Evolutionary conservation across 2,888 invertebrate genomes (phyloP).

Genomic region (Liopterus haemorrhoidalis): DNA sequence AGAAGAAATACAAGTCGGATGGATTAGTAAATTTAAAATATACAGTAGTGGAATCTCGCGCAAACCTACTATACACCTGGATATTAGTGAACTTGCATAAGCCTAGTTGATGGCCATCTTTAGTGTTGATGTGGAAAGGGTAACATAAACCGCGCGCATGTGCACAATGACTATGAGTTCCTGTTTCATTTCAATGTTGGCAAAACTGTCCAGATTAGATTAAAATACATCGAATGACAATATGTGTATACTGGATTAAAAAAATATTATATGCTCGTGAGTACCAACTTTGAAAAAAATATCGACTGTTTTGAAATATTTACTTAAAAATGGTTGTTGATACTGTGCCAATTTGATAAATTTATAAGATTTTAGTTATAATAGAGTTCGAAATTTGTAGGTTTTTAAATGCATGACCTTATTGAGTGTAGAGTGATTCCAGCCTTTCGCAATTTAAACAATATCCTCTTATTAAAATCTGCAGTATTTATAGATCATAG

Average conservation of each 20-base stretch:
- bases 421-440: too few species aligned
- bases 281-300: conserved; percentile 5
- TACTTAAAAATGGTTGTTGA: conserved; percentile 20
- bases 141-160: not conserved
- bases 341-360: conserved; percentile 16
- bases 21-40: conserved; percentile 83
- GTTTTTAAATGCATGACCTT: too few species aligned
- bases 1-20: conserved; percentile 75
- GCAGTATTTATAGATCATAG: too few species aligned
- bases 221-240: conserved; percentile 20
- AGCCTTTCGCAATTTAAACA: too few species aligned
- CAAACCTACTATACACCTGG: conserved; percentile 76
- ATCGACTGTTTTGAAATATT: conserved; percentile 10
- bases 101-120: conserved; percentile 63
- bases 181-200: conserved; percentile 11
- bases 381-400: too few species aligned
- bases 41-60: conserved; percentile 59
- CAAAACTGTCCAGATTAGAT: conserved; percentile 12
- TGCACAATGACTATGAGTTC: not conserved
- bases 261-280: not conserved
- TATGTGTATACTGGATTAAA: conserved; percentile 13
- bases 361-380: too few species aligned
- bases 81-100: conserved; percentile 69
- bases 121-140: conserved; percentile 39
- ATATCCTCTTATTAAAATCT: too few species aligned